Percentiles rank a stretch among this genome's conserved stretches.
These are phyloP conservation scores for Hyles lineata DNA, from an alignment of 2,888 invertebrate species.

Conservation along the genomic window DNA sequence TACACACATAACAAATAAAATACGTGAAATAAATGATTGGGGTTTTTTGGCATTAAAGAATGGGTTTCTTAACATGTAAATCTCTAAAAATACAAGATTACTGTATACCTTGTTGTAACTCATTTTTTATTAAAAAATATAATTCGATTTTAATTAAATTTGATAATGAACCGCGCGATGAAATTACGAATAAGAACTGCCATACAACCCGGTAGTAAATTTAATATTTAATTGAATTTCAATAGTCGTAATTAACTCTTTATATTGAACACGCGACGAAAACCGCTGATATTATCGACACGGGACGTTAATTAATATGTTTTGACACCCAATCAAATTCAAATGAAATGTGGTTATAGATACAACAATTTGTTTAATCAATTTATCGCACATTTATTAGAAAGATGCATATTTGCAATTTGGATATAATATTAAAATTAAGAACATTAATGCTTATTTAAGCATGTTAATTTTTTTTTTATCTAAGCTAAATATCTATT, in stretches of 20 bases:
- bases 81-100: no score
- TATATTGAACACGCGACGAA: slow-evolving; percentile 5
- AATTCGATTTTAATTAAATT: background rate
- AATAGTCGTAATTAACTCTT: slow-evolving; percentile 11
- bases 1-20: no score
- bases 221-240: slow-evolving; percentile 11
- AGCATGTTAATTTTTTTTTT: no score
- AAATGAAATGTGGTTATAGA: slow-evolving; percentile 10
- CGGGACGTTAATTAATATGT: slow-evolving; percentile 12
- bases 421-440: background rate
- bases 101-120: no score
- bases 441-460: background rate
- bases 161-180: background rate
- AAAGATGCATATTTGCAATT: background rate
- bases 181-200: background rate
- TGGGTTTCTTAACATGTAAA: no score
- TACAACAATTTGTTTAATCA: slow-evolving; percentile 33
- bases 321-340: slow-evolving; percentile 15
- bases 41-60: background rate
- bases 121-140: no score
- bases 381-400: background rate
- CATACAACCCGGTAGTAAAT: background rate
- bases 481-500: no score
- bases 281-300: slow-evolving; percentile 11
- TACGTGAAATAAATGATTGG: no score